Conservation (phyloP, 2,113 vertebrate genomes). For the Vidua macroura region DNA sequence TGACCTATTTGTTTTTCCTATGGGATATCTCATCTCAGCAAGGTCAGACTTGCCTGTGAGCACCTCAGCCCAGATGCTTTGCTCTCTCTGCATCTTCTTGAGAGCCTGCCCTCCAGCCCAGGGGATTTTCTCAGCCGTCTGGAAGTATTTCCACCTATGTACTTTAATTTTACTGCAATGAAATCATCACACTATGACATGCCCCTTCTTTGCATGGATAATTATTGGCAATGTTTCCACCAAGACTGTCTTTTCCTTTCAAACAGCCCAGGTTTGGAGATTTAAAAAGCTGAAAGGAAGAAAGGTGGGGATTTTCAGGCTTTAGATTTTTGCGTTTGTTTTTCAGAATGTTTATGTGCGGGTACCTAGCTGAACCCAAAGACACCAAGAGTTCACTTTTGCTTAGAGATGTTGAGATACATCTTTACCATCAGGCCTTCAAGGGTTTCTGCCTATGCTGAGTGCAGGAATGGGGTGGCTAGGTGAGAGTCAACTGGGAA, state of each 20-base stretch:
- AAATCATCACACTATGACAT: not conserved
- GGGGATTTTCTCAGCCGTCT: not conserved
- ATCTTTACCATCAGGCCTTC: not conserved
- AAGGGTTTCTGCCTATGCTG: not conserved
- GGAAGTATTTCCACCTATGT: not conserved
- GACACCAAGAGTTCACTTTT: not conserved
- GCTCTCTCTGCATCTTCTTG: not conserved
- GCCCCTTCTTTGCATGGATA: not conserved
- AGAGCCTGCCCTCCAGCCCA: not conserved
- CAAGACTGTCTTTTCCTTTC: not conserved
- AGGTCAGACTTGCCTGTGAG: conserved; percentile 1
- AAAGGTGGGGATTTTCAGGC: not conserved
- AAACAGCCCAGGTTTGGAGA: not conserved
- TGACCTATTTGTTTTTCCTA: conserved; percentile 19
- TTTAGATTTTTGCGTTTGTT: not conserved
- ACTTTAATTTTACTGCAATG: not conserved
- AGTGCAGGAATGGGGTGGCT: not conserved
- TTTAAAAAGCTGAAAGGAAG: not conserved
- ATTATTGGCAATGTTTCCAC: not conserved
- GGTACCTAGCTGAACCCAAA: not conserved
- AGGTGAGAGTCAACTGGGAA: not conserved
- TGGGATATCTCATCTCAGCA: not conserved
- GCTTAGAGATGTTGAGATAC: not conserved
- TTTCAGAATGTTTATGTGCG: not conserved
- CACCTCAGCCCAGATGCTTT: not conserved